Evolutionary conservation across 2,888 invertebrate genomes (phyloP).

Genomic region (Aricia artaxerxes): DNA sequence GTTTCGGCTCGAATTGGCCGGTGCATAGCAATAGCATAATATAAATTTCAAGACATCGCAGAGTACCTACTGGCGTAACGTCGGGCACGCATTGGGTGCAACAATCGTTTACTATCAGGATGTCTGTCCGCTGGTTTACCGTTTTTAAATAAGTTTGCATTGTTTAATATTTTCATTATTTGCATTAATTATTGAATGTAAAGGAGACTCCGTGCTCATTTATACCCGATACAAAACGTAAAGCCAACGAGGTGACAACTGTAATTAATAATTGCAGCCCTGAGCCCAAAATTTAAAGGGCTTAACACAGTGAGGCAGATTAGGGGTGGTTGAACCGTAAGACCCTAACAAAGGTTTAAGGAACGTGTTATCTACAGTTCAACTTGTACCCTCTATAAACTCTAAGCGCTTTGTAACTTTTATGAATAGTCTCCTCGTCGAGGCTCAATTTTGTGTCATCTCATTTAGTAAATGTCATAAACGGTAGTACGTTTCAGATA

Average conservation of each 20-base stretch:
- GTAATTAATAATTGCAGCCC: background rate
- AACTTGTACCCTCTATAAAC: slow-evolving; percentile 3
- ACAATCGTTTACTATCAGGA: no score
- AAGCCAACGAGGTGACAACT: background rate
- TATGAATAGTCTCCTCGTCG: background rate
- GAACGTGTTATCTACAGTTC: background rate
- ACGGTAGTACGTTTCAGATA: no score
- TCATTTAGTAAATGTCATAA: background rate
- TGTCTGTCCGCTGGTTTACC: background rate
- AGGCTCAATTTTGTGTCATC: background rate
- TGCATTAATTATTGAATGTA: background rate
- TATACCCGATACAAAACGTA: background rate
- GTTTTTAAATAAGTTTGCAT: background rate
- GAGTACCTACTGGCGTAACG: no score
- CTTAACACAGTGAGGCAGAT: background rate
- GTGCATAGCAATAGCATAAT: no score
- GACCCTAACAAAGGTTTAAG: background rate
- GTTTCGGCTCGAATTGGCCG: no score
- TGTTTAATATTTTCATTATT: background rate
- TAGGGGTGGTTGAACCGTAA: background rate
- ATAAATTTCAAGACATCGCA: no score
- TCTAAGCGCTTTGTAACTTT: background rate
- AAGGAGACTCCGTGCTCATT: background rate
- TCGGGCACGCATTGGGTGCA: no score
- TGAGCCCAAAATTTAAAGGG: background rate